phyloP scores from a whole-genome alignment of 2,888 invertebrate genomes.

The Panopea generosa region DNA sequence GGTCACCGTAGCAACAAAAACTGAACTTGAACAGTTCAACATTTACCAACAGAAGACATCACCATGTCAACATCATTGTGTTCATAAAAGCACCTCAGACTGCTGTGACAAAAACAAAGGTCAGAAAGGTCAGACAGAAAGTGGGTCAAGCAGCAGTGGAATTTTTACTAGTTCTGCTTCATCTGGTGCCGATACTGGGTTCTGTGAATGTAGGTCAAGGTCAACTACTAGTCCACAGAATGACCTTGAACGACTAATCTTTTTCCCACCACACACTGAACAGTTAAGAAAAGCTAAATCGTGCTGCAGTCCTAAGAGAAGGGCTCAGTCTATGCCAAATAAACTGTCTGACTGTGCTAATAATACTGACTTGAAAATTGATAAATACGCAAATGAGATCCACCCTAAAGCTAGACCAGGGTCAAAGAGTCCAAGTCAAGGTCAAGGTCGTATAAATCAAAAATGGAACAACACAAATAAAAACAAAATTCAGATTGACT shows the following conservation, averaged over 20 bases:
- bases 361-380: constrained; percentile 44
- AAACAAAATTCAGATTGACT: constrained; percentile 20
- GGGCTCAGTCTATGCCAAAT: constrained; percentile 50
- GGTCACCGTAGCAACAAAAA: constrained; percentile 63
- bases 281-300: constrained; percentile 35
- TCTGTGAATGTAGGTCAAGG: constrained; percentile 65
- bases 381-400: constrained; percentile 68
- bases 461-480: constrained; percentile 46
- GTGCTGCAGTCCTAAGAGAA: constrained; percentile 47
- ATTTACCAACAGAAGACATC: constrained; percentile 55
- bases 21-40: constrained; percentile 57
- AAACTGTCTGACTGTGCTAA: constrained; percentile 46
- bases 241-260: constrained; percentile 76
- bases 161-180: constrained; percentile 76
- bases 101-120: constrained; percentile 8
- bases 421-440: constrained; percentile 43
- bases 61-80: constrained; percentile 28
- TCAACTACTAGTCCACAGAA: constrained; percentile 63
- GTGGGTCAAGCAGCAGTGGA: constrained; percentile 75
- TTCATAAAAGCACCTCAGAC: constrained; percentile 21
- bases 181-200: constrained; percentile 75
- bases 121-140: constrained; percentile 39
- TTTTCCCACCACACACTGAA: constrained; percentile 79
- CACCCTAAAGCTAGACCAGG: constrained; percentile 48
- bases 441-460: constrained; percentile 29